phyloP scores from a whole-genome alignment of 2,888 invertebrate species.

The Cistogaster globosa region DNA sequence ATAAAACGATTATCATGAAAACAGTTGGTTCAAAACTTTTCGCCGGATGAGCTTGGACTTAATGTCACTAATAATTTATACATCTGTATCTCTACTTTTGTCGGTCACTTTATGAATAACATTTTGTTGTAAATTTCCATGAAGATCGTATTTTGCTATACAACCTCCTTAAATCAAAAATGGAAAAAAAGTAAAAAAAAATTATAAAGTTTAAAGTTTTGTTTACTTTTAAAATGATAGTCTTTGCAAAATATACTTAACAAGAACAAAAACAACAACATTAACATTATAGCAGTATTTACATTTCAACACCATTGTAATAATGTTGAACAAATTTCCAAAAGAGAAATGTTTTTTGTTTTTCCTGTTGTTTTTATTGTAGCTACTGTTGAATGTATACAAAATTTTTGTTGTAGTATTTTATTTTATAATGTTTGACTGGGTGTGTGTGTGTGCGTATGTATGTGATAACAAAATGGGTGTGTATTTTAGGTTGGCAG shows the following conservation, averaged over 20 bases:
- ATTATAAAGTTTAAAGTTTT: constrained; percentile 61
- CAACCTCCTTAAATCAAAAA: constrained; percentile 2
- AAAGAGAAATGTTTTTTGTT: constrained; percentile 48
- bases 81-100: too few relatives aligned
- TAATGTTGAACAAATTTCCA: constrained; percentile 53
- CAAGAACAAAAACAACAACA: constrained; percentile 1
- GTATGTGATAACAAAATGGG: constrained; percentile 10
- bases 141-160: not conserved
- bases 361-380: constrained; percentile 9
- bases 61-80: too few relatives aligned
- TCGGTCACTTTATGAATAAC: too few relatives aligned
- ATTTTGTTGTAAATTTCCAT: not conserved
- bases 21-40: too few relatives aligned
- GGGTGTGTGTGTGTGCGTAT: not conserved
- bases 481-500: constrained; percentile 10
- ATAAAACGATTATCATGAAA: too few relatives aligned
- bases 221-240: constrained; percentile 68
- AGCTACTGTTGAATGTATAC: constrained; percentile 27
- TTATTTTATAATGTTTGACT: not conserved
- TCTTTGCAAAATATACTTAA: constrained; percentile 24
- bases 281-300: constrained; percentile 33
- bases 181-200: not conserved
- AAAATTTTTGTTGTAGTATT: constrained; percentile 17
- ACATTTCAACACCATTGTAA: constrained; percentile 17
- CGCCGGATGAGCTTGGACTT: too few relatives aligned